Percentiles rank a stretch among this genome's conserved stretches.
phyloP scores from a whole-genome alignment of 2,113 vertebrate species.

The Ochotona princeps region DNA sequence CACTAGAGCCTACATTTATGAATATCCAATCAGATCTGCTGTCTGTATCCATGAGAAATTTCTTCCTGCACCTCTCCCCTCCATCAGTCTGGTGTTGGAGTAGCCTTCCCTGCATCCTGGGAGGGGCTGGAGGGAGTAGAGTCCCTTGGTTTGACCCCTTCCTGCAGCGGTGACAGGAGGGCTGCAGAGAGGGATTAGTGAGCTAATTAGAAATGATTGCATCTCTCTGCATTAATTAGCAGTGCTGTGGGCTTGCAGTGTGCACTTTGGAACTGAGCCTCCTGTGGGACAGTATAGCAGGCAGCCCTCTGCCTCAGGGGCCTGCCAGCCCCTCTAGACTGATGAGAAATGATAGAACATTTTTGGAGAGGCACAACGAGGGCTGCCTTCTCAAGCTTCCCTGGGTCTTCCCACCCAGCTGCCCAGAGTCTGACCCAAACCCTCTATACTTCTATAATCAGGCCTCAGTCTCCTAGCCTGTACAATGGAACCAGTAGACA shows the following conservation, averaged over 20 bases:
- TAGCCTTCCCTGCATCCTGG: slow-evolving; percentile 31
- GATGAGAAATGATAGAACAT: slow-evolving; percentile 87
- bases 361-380: slow-evolving; percentile 63
- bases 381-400: background rate
- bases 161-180: slow-evolving; percentile 75
- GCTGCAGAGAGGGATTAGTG: slow-evolving; percentile 86
- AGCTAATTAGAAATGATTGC: slow-evolving; percentile 92
- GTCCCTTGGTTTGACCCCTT: slow-evolving; percentile 78
- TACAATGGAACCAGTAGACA: slow-evolving; percentile 62
- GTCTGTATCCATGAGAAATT: slow-evolving; percentile 1
- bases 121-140: slow-evolving; percentile 47
- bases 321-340: slow-evolving; percentile 72
- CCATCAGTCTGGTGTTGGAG: slow-evolving; percentile 2
- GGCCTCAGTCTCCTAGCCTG: slow-evolving; percentile 65
- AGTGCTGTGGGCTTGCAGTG: slow-evolving; percentile 82
- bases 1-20: background rate
- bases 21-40: slow-evolving; percentile 14
- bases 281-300: slow-evolving; percentile 74
- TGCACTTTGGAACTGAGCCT: slow-evolving; percentile 86
- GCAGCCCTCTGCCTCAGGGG: slow-evolving; percentile 83
- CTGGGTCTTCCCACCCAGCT: background rate
- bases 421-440: background rate
- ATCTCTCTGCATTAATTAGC: slow-evolving; percentile 91
- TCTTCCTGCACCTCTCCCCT: background rate
- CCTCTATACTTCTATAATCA: background rate